Percentiles rank a stretch among this genome's conserved stretches.
Evolutionary conservation across 2,113 vertebrate genomes (phyloP).

Genomic region (Rhizomys pruinosus): DNA sequence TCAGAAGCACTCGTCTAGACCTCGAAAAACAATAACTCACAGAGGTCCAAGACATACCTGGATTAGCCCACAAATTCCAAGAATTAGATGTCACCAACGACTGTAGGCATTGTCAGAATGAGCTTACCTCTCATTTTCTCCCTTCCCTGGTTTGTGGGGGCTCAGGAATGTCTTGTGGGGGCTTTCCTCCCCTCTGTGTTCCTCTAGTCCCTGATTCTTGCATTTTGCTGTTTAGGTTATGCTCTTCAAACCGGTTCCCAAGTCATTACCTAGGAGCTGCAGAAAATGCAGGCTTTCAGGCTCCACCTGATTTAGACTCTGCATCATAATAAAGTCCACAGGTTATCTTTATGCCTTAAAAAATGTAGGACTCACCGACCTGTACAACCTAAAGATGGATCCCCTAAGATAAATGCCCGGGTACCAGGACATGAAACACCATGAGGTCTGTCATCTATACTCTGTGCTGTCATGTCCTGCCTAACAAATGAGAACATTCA

Average conservation of each 20-base stretch:
- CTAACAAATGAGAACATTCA: constrained; percentile 1
- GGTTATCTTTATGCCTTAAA: neutral
- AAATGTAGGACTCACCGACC: constrained; percentile 1
- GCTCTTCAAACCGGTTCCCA: neutral
- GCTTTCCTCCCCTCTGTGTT: neutral
- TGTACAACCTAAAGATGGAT: neutral
- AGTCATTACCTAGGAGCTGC: neutral
- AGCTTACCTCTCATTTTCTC: neutral
- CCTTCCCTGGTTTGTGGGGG: neutral
- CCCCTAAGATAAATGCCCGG: neutral
- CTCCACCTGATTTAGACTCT: neutral
- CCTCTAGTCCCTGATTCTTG: neutral
- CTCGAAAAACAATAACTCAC: too few species aligned
- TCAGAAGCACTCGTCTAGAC: neutral
- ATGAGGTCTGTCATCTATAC: neutral
- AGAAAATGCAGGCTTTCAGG: neutral
- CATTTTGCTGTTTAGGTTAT: neutral
- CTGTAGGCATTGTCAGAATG: neutral
- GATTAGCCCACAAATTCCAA: neutral
- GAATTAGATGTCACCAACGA: neutral
- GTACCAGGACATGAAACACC: neutral
- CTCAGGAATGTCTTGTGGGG: neutral
- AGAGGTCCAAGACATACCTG: neutral
- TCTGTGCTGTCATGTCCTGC: neutral
- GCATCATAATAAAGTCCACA: neutral